Conservation (phyloP, 2,113 vertebrate species). For the Rhinoptilus africanus region DNA sequence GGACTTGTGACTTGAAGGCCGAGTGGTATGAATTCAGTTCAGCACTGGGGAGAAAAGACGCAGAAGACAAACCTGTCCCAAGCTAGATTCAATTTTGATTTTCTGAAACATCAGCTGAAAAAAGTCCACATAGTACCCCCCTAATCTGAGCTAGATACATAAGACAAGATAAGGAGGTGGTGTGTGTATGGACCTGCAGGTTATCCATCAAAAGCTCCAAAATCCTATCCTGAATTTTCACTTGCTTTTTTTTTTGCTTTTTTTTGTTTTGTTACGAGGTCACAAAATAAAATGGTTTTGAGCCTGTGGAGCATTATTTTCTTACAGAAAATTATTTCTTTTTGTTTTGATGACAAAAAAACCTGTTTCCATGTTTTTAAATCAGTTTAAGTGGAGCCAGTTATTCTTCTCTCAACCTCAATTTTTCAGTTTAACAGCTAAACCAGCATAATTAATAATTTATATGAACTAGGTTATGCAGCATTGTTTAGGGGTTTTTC, state of each 20-base stretch:
- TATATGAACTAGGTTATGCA: not conserved
- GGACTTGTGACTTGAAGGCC: not conserved
- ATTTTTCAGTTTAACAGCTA: not conserved
- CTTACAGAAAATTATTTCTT: not conserved
- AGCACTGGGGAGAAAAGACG: not conserved
- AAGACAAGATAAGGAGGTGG: not conserved
- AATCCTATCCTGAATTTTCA: not conserved
- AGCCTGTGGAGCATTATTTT: not conserved
- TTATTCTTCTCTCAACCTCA: not conserved
- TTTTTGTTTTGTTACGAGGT: not conserved
- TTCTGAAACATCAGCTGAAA: not conserved
- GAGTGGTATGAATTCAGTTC: not conserved
- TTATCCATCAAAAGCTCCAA: not conserved
- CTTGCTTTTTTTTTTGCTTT: not conserved
- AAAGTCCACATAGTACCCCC: accelerated
- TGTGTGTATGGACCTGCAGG: not conserved
- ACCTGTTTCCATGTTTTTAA: not conserved
- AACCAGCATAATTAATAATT: not conserved
- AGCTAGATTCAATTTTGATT: not conserved
- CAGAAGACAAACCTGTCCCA: not conserved
- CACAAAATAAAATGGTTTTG: not conserved
- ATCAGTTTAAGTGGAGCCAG: not conserved
- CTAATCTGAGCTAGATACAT: not conserved
- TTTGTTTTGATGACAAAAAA: not conserved
- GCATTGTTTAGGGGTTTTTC: not conserved